Base-by-base conservation (phyloP, 2,888 invertebrate genomes). In the Leucophenga maculata region DNA sequence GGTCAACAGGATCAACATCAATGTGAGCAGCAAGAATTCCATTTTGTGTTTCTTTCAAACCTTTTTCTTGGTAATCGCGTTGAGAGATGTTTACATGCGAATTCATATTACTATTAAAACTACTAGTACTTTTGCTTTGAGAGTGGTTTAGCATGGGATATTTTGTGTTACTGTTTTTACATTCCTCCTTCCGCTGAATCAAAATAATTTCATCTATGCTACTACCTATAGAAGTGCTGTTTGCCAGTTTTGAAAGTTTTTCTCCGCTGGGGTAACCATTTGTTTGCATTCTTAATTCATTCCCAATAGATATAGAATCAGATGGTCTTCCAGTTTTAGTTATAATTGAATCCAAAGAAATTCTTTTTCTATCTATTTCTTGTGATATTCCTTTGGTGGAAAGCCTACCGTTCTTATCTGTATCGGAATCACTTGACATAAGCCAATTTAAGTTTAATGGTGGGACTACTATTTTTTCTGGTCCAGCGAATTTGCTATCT, bases 351-450 rank as follows among this genome's bases (percentile, higher is more conserved):
- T 46, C 13, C 71, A 68, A 44, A 26, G 26, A 3, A 26, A 46
- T 65, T 3, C 46, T 26, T 64, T 39, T 22, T 1, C 31, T 39
- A 26, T 31, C 57, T 26, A 31, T 26, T 13, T 57, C 20, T 57
- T 57, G 57, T 31, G n/a, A 6, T 18, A 14, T 50, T 50, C 8
- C 50, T 50, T 50, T 16, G 18, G n/a, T 22, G 26, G 11, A 26
- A 48, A 8, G 57, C 31, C 3, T 67, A 67, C 46, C 26, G 60
- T 52, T 70, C 65, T 2, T n/a, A 26, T 3, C 39, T 9, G 39
- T 39, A 11, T 39, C 39, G 8, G 39, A 39, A 8, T 39, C 39
- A 6, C 6, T 39, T 8, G 39, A 39, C 39, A 6, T 39, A 39
- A 39, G 1, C 1, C 39, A 39, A 11, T 9, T 3, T 39, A 39